Conservation (phyloP, 2,888 invertebrate species). For the Orchesella flavescens region DNA sequence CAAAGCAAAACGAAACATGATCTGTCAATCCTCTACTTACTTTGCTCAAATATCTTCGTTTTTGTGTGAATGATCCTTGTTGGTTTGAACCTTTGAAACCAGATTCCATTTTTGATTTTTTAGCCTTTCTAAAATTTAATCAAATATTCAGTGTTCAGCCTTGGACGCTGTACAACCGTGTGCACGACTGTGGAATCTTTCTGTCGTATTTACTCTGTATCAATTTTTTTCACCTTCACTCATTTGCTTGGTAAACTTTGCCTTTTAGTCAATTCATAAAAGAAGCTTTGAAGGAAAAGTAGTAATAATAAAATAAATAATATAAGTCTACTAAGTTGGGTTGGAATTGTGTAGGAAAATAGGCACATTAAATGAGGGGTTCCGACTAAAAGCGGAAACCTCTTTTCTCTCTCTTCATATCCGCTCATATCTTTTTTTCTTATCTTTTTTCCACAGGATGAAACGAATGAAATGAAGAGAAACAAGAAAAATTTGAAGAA, state of each 20-base stretch:
- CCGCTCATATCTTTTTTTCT: not conserved
- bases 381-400: conserved; percentile 39
- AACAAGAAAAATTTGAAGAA: too few relatives aligned
- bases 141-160: not conserved
- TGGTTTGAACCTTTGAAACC: not conserved
- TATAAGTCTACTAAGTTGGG: too few relatives aligned
- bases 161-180: too few relatives aligned
- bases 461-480: too few relatives aligned
- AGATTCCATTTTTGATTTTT: too few relatives aligned
- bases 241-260: too few relatives aligned
- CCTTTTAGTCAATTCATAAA: too few relatives aligned
- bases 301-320: conserved; percentile 19
- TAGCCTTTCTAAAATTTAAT: not conserved
- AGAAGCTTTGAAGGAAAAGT: not conserved
- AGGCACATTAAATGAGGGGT: conserved; percentile 60
- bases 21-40: conserved; percentile 4
- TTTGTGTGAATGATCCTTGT: not conserved
- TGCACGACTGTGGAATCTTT: too few relatives aligned
- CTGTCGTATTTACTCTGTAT: too few relatives aligned
- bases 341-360: conserved; percentile 58
- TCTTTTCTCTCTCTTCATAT: not conserved
- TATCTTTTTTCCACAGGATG: not conserved
- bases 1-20: not conserved
- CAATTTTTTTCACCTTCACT: too few relatives aligned
- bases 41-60: not conserved